Conservation (phyloP, 2,797 vertebrate species). For the Ispidina picta region DNA sequence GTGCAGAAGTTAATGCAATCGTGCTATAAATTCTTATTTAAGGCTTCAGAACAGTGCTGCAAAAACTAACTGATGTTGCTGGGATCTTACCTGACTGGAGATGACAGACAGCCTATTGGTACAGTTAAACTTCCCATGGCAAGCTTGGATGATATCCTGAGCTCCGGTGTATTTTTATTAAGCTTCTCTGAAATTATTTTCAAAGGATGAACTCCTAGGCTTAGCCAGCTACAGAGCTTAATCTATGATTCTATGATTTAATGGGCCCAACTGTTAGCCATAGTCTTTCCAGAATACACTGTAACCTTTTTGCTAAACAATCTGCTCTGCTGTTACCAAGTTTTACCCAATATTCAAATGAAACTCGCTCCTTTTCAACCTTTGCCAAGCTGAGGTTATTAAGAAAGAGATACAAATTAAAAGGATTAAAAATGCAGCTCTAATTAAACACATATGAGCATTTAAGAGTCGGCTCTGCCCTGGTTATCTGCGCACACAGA, state of each 20-base stretch:
- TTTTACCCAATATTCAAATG: slow-evolving; percentile 69
- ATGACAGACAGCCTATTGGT: neutral
- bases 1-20: neutral
- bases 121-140: neutral
- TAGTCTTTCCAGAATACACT: slow-evolving; percentile 35
- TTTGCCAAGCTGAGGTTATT: slow-evolving; percentile 68
- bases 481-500: slow-evolving; percentile 61
- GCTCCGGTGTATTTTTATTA: neutral
- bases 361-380: slow-evolving; percentile 56
- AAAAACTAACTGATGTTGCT: neutral
- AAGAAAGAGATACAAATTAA: slow-evolving; percentile 74
- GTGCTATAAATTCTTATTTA: neutral
- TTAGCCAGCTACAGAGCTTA: neutral
- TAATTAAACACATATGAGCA: slow-evolving; percentile 67
- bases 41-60: slow-evolving; percentile 5
- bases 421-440: slow-evolving; percentile 68
- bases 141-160: neutral
- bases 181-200: slow-evolving; percentile 16
- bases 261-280: neutral
- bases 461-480: slow-evolving; percentile 25
- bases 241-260: no score
- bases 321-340: slow-evolving; percentile 35
- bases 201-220: neutral
- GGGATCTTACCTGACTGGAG: neutral
- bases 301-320: slow-evolving; percentile 40